Base-by-base conservation (phyloP, 2,797 vertebrate genomes). In the Enteromius anoplus region DNA sequence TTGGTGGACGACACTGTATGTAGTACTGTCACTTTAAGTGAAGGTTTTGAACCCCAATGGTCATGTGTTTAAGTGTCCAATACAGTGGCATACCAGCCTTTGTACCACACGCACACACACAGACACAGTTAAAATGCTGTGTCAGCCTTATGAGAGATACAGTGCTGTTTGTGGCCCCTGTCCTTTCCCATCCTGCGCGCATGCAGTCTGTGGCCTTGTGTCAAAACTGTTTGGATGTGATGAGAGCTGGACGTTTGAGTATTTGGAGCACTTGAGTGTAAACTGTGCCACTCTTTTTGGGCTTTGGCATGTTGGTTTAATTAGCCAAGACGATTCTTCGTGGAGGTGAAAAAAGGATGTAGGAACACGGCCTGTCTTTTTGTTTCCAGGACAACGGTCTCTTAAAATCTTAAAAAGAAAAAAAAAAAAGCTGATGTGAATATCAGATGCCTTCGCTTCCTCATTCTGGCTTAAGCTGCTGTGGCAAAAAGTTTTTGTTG, bases 11-110 rank as follows among this genome's bases (percentile, higher is more conserved):
- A 9, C 26, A n/a, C 14, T 23, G 17, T 23, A n/a, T 71, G 10
- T 23, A 55, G 17, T 21, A 14, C 78, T 72, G 64, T 77, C 45
- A 12, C 45, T 86, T 84, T 85, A 81, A 83, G 60, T 42, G 78
- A 86, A 75, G 70, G 75, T 85, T 85, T 75, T 37, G 34, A 78
- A 85, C 73, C 12, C 23, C 78, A 64, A 84, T 47, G 75, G 69
- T 89, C 88, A 88, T 83, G 85, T 91, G 89, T 90, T 82, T n/a
- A 75, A 90, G 89, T 84, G 87, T 90, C 87, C 85, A 82, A 86
- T 84, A 81, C 76, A 82, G 88, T 89, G 89, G 85, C 90, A 89
- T 89, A 80, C 87, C 84, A 86, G 86, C 90, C 88, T 93, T 93
- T 93, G 93, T 93, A 78, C 73, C 26, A 9, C 82, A 71, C 53